Percentiles rank a stretch among this genome's conserved stretches.
These are phyloP conservation scores for Colossoma macropomum DNA, from an alignment of 2,113 vertebrate genomes.

Conservation along the genomic window DNA sequence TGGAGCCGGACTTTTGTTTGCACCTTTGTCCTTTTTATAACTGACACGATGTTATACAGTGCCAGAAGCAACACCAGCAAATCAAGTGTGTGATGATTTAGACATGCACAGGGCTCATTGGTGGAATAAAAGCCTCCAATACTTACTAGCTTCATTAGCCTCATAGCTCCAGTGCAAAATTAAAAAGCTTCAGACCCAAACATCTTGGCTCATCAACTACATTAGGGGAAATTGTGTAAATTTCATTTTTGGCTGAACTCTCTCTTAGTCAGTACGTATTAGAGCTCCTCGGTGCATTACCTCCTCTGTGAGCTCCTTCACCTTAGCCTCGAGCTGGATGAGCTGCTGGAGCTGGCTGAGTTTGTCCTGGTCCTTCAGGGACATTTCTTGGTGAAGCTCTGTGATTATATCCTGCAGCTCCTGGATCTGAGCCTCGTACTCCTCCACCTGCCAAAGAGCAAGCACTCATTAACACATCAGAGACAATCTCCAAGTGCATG, in stretches of 20 bases:
- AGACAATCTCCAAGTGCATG: not conserved
- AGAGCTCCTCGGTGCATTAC: conserved; percentile 27
- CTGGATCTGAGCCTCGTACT: conserved; percentile 64
- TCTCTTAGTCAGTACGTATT: not conserved
- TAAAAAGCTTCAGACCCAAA: too few species aligned
- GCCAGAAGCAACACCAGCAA: too few species aligned
- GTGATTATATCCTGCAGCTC: conserved; percentile 63
- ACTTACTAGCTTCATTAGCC: too few species aligned
- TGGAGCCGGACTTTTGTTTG: too few species aligned
- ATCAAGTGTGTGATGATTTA: too few species aligned
- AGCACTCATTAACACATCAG: not conserved
- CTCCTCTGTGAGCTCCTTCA: conserved; percentile 58
- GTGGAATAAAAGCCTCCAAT: too few species aligned
- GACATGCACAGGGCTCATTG: too few species aligned
- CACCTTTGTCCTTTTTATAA: too few species aligned
- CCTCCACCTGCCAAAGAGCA: conserved; percentile 55
- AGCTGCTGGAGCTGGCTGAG: conserved; percentile 60
- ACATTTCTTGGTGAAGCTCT: conserved; percentile 65
- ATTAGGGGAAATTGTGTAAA: not conserved
- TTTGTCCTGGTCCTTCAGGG: conserved; percentile 62
- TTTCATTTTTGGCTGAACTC: not conserved
- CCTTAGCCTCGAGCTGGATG: conserved; percentile 55
- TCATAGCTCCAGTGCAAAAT: too few species aligned
- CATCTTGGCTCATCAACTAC: not conserved
- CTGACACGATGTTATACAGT: too few species aligned